These are phyloP conservation scores for Pimpla rufipes DNA, from an alignment of 2,888 invertebrate genomes.

Conservation along the genomic window DNA sequence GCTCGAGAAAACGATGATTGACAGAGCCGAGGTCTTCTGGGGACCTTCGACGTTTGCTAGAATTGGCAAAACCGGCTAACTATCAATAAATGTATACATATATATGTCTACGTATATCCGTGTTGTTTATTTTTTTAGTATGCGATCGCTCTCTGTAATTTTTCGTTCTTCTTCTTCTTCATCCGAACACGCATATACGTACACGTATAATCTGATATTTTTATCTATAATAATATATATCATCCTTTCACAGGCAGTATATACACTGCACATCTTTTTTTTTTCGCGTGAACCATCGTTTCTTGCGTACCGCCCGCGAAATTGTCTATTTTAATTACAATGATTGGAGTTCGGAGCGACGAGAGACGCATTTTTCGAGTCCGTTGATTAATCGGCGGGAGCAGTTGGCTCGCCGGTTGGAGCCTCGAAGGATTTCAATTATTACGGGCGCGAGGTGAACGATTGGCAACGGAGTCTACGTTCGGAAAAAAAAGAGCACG, in stretches of 20 bases:
- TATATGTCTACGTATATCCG: slow-evolving; percentile 13
- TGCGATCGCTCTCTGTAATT: background rate
- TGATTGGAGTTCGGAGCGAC: background rate
- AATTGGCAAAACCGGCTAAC: slow-evolving; percentile 58
- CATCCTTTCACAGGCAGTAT: slow-evolving; percentile 50
- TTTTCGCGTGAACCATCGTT: slow-evolving; percentile 29
- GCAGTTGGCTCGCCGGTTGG: background rate
- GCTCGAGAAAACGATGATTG: slow-evolving; percentile 60
- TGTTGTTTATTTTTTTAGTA: slow-evolving; percentile 5
- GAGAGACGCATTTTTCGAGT: background rate
- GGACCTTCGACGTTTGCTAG: slow-evolving; percentile 45
- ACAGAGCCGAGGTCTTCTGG: slow-evolving; percentile 30
- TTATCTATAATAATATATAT: slow-evolving; percentile 32
- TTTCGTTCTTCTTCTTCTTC: slow-evolving; percentile 11
- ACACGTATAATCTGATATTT: slow-evolving; percentile 18
- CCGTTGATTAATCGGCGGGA: background rate
- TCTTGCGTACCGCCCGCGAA: slow-evolving; percentile 7
- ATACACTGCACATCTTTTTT: slow-evolving; percentile 43
- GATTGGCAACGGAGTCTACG: slow-evolving; percentile 23
- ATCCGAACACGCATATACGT: slow-evolving; percentile 5
- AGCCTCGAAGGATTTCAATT: background rate
- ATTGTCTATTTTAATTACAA: background rate
- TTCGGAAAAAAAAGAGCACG: background rate
- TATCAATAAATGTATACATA: slow-evolving; percentile 21
- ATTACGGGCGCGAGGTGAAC: background rate